These are phyloP conservation scores for Lycopodina hypogea DNA, from an alignment of 37 sponge, comb jelly and placozoan genomes.

Conservation along the genomic window DNA sequence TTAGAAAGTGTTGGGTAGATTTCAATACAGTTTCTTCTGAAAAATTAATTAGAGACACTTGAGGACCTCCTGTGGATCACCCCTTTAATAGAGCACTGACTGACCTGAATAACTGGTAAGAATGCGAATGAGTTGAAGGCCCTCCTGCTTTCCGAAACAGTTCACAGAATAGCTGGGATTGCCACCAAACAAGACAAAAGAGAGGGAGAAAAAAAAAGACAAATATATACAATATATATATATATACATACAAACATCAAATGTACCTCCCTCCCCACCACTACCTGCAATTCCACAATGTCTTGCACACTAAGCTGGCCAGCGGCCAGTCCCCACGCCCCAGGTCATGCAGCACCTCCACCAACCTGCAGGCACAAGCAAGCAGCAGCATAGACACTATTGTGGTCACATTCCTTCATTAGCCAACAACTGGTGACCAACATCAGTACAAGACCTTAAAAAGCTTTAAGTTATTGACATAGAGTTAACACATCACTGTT, in stretches of 20 bases:
- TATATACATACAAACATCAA: too few species aligned
- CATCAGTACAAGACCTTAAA: too few species aligned
- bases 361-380: slow-evolving; percentile 62
- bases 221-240: neutral
- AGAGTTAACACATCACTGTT: too few species aligned
- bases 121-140: slow-evolving; percentile 41
- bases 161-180: slow-evolving; percentile 30
- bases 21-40: too few species aligned
- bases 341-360: slow-evolving; percentile 80
- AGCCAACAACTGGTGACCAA: neutral
- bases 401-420: neutral
- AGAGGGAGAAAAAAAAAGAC: neutral
- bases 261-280: too few species aligned
- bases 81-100: too few species aligned
- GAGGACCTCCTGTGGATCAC: too few species aligned
- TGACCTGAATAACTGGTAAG: slow-evolving; percentile 61
- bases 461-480: too few species aligned
- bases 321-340: slow-evolving; percentile 82
- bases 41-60: too few species aligned
- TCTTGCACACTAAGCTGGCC: slow-evolving; percentile 78
- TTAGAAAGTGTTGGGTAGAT: too few species aligned
- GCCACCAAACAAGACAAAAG: neutral
- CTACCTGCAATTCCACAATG: slow-evolving; percentile 85
- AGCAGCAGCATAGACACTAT: neutral
- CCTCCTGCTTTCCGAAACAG: slow-evolving; percentile 63